These are phyloP conservation scores for Cremastinae sp. DNA, from an alignment of 2,888 invertebrate species.

Conservation along the genomic window DNA sequence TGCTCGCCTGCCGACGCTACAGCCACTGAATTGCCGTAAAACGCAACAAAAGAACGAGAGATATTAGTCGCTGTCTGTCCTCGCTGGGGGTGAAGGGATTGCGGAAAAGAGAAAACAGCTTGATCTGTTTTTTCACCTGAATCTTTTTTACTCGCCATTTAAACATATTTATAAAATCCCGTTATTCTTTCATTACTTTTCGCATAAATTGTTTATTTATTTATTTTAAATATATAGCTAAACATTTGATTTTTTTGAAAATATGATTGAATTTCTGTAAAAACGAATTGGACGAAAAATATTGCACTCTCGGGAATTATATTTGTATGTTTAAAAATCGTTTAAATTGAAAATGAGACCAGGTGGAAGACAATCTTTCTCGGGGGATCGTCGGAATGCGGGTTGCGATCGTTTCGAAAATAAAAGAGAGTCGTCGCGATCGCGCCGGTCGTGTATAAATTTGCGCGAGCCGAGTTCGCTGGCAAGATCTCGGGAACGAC, in stretches of 20 bases:
- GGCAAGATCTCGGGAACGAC: not conserved
- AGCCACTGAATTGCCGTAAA: slow-evolving; percentile 75
- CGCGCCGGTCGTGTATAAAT: slow-evolving; percentile 28
- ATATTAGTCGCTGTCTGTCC: slow-evolving; percentile 74
- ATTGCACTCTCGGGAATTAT: no score
- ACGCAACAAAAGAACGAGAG: slow-evolving; percentile 78
- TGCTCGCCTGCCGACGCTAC: slow-evolving; percentile 65
- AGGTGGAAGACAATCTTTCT: slow-evolving; percentile 7
- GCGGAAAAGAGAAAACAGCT: slow-evolving; percentile 11
- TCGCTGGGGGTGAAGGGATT: slow-evolving; percentile 32
- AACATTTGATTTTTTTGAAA: no score
- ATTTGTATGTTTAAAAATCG: no score
- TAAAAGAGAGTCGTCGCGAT: slow-evolving; percentile 2
- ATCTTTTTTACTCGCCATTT: slow-evolving; percentile 46
- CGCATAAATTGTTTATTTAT: no score
- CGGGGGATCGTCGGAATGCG: no score
- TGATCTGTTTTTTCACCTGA: slow-evolving; percentile 8
- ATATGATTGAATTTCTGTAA: no score
- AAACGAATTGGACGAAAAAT: no score
- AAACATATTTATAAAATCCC: not conserved
- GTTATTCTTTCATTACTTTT: not conserved
- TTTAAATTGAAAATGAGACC: no score
- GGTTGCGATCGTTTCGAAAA: no score
- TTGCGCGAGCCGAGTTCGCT: slow-evolving; percentile 8
- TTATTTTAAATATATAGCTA: no score